phyloP scores from a whole-genome alignment of 2,797 vertebrate genomes.

The Poeciliopsis presidionis region DNA sequence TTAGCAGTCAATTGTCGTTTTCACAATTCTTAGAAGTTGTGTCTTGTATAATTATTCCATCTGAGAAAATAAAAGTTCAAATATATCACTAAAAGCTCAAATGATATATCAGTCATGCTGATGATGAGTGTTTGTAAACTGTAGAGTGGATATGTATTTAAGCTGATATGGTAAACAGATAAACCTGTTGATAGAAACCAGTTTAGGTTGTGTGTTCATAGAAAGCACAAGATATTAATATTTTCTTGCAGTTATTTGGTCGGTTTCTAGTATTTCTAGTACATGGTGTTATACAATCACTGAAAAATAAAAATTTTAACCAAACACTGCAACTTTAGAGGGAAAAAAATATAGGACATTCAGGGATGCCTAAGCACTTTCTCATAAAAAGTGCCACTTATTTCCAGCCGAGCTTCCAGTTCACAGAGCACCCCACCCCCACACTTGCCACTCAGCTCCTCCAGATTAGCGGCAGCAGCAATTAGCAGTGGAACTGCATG shows the following conservation, averaged over 20 bases:
- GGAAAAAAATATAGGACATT: not conserved
- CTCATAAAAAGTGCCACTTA: not conserved
- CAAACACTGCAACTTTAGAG: not conserved
- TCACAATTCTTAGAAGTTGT: not conserved
- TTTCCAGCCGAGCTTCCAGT: not conserved
- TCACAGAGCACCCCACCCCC: too few species aligned
- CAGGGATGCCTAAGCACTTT: not conserved
- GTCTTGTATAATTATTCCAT: not conserved
- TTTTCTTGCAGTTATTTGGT: not conserved
- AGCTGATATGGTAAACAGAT: not conserved
- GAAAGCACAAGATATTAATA: not conserved
- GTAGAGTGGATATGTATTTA: not conserved
- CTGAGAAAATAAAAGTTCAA: not conserved
- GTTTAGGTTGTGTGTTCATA: not conserved
- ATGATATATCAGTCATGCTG: not conserved
- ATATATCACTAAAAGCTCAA: not conserved
- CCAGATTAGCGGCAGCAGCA: too few species aligned
- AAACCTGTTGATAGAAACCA: not conserved
- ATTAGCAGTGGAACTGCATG: too few species aligned
- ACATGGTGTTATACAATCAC: not conserved
- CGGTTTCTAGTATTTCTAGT: not conserved
- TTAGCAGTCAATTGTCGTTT: not conserved
- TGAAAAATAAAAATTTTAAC: not conserved
- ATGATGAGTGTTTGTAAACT: not conserved
- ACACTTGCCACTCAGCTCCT: too few species aligned